These are phyloP conservation scores for Apaloderma vittatum DNA, from an alignment of 2,113 vertebrate species.

Conservation along the genomic window DNA sequence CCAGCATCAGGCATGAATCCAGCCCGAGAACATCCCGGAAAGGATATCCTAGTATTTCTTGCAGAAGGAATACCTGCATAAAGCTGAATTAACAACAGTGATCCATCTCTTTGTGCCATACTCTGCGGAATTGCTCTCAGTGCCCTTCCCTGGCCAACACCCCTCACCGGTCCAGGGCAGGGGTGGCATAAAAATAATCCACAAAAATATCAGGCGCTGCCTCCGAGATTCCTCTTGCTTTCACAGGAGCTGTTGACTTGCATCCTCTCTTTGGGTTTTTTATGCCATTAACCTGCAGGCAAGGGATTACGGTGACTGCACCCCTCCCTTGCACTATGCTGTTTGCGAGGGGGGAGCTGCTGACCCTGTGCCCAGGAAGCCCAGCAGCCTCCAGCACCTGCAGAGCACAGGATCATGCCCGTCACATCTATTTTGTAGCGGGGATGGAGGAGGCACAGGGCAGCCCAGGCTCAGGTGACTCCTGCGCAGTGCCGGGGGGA, in stretches of 20 bases:
- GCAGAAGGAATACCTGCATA: neutral
- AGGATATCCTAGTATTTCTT: neutral
- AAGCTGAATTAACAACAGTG: neutral
- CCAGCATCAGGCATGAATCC: neutral
- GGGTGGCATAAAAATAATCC: neutral
- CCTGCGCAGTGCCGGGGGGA: accelerated
- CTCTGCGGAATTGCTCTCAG: accelerated
- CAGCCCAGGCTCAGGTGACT: neutral
- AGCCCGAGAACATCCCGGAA: neutral
- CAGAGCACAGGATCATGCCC: neutral
- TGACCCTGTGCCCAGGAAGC: neutral
- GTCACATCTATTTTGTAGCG: neutral
- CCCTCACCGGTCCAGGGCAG: neutral
- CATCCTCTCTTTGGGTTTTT: neutral
- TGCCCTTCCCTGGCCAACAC: neutral
- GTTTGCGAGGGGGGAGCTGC: neutral
- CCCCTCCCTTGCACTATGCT: accelerated
- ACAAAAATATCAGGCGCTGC: neutral
- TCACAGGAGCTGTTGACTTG: neutral
- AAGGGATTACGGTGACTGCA: neutral
- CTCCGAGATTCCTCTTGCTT: neutral
- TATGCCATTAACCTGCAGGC: neutral
- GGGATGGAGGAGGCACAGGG: neutral
- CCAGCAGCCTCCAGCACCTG: neutral
- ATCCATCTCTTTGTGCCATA: neutral